phyloP scores from a whole-genome alignment of 2,113 vertebrate species.

The Todiramphus chloris region DNA sequence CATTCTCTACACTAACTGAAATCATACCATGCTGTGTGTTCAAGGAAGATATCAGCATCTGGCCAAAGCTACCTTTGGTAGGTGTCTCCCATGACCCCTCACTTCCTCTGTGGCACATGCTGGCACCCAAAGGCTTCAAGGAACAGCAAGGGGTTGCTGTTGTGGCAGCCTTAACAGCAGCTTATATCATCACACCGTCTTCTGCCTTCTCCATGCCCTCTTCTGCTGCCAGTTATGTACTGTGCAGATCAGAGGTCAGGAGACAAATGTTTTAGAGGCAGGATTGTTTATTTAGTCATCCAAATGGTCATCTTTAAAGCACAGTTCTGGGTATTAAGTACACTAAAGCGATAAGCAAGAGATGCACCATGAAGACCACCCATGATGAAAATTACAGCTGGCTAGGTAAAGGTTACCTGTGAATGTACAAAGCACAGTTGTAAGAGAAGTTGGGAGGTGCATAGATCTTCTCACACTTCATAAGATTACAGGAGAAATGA shows the following conservation, averaged over 20 bases:
- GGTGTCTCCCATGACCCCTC: not conserved
- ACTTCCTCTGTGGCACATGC: not conserved
- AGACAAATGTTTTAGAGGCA: not conserved
- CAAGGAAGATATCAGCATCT: not conserved
- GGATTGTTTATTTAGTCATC: not conserved
- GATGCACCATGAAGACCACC: not conserved
- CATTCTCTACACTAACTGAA: not conserved
- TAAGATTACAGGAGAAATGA: constrained; percentile 8
- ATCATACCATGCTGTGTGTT: not conserved
- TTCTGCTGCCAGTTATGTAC: not conserved
- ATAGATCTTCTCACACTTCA: not conserved
- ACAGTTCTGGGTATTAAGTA: not conserved
- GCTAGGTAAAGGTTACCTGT: not conserved
- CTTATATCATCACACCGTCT: not conserved
- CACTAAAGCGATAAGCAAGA: not conserved
- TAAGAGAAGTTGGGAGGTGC: not conserved
- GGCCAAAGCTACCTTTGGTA: not conserved
- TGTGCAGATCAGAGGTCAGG: not conserved
- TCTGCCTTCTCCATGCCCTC: not conserved
- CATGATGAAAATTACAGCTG: constrained; percentile 36
- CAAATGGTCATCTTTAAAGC: not conserved
- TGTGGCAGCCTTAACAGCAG: not conserved
- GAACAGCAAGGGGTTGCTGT: not conserved
- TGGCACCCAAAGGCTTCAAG: not conserved
- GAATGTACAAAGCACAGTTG: not conserved